These are phyloP conservation scores for Teleiodes luculella DNA, from an alignment of 2,888 invertebrate species.

Conservation along the genomic window DNA sequence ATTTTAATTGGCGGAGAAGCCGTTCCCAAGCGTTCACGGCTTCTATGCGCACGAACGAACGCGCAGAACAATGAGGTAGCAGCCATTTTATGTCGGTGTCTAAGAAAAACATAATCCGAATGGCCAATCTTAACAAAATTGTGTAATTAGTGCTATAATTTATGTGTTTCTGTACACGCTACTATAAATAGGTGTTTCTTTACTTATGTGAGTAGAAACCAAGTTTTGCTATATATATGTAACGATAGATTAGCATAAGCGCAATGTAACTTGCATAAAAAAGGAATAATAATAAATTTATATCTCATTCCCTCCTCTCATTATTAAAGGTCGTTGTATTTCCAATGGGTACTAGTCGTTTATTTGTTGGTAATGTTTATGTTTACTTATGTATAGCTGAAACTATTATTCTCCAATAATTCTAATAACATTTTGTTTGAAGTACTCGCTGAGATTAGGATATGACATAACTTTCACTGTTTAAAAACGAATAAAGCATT, in stretches of 20 bases:
- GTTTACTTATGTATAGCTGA: slow-evolving; percentile 50
- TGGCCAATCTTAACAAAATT: slow-evolving; percentile 78
- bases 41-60: slow-evolving; percentile 80
- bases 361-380: slow-evolving; percentile 44
- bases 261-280: slow-evolving; percentile 61
- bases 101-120: slow-evolving; percentile 80
- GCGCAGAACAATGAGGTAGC: slow-evolving; percentile 80
- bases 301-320: slow-evolving; percentile 51
- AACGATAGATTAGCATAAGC: slow-evolving; percentile 53
- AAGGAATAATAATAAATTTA: slow-evolving; percentile 57
- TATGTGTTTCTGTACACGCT: slow-evolving; percentile 74
- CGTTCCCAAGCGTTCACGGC: slow-evolving; percentile 79
- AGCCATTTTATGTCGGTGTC: slow-evolving; percentile 80
- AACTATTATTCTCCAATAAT: slow-evolving; percentile 47
- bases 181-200: slow-evolving; percentile 70
- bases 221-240: slow-evolving; percentile 60
- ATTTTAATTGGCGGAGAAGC: slow-evolving; percentile 78
- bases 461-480: slow-evolving; percentile 76
- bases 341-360: slow-evolving; percentile 44
- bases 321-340: slow-evolving; percentile 50
- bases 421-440: slow-evolving; percentile 40
- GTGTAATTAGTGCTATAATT: slow-evolving; percentile 79
- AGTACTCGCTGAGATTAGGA: slow-evolving; percentile 50
- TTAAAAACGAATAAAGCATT: slow-evolving; percentile 45
- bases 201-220: slow-evolving; percentile 73